Base-by-base conservation (phyloP, 2,797 vertebrate species). In the Liparis tanakae region DNA sequence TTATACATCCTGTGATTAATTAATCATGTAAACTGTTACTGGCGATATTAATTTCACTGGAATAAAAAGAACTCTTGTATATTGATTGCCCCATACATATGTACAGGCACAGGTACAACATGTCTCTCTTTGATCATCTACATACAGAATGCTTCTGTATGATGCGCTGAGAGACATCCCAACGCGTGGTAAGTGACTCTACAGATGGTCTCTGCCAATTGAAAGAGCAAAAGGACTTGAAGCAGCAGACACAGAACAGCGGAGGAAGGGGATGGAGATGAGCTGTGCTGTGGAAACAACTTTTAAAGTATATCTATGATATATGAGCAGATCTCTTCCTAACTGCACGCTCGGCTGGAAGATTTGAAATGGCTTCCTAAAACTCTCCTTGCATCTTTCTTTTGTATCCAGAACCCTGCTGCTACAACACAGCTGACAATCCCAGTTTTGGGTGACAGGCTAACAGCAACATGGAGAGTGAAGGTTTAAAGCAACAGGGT, bases 201-300 rank as follows among this genome's bases (percentile, higher is more conserved):
- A 58, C 85, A 89, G 79, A 87, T 81, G 81, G 75, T 18, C 39
- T 73, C 61, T 67, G 61, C 76, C 77, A 82, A 76, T 64, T 83
- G 67, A 66, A 72, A 70, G 58, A 61, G 46, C 36, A 63, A 74
- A 67, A 70, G 50, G 25, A 79, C 66, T 69, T 74, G 20, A 77
- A 72, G 79, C 33, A 57, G 48, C 20, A 74, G 64, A 66, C 68
- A 25, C 18, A 44, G 54, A 80, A 36, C 7, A 48, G 39, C 48
- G 62, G 65, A 74, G 54, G 60, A 43, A 25, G 20, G 25, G 39
- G 41, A 25, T 37, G 22, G 62, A 15, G 43, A 68, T 15, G 37
- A 41, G 54, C 13, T 55, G 57, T 5, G 36, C 54, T 56, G 56
- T 25, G 44, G 43, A 37, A 9, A 43, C 22, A 51, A 51, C 5